Evolutionary conservation across 2,888 invertebrate genomes (phyloP), one percentile per base, ranked within the genome.

Genomic region (Mythimna lalbum): DNA sequence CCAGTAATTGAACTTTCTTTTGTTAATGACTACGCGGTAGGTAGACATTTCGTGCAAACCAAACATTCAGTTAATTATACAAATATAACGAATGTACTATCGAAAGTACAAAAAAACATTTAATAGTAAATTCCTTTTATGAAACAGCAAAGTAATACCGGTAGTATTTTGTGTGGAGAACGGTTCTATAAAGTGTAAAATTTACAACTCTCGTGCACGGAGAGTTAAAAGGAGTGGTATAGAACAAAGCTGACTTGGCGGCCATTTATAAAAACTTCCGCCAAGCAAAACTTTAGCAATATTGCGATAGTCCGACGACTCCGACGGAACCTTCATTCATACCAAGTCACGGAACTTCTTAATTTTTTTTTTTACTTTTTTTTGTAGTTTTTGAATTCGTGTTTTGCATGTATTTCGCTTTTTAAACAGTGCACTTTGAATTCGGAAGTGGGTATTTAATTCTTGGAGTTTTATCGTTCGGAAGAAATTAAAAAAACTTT

Each of bases 211-310:
- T 86, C 80, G 84, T 88, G 88, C 86, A 81, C 87, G 82, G 83
- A 88, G 90, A 78, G 89, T 85, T 87, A 87, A 83, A 67, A 80
- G 72, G 76, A 80, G 82, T 84, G 87, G 83, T 86, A 78, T 86
- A 83, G 89, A 93, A 94, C 93, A 93, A 92, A 93, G 80, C 81
- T 61, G 85, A 73, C 83, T 87, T 86, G 70, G 84, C 82, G 57
- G 83, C 88, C 90, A 90, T 92, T 93, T 91, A 93, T 94, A 94
- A 93, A 93, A 94, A 93, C 88, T 93, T 93, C 77, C 76, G 73
- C 78, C 83, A 82, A 66, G 74, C 71, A 73, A 87, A 95, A 95
- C 92, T 95, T 95, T 94, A 73, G 93, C 90, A 94, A 95, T 95
- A 94, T 94, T 88, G 91, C 91, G 87, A 91, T 90, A 90, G 88